Evolutionary conservation across 2,888 invertebrate genomes (phyloP), one percentile per base, ranked within the genome.

Genomic region (Hyalella azteca): DNA sequence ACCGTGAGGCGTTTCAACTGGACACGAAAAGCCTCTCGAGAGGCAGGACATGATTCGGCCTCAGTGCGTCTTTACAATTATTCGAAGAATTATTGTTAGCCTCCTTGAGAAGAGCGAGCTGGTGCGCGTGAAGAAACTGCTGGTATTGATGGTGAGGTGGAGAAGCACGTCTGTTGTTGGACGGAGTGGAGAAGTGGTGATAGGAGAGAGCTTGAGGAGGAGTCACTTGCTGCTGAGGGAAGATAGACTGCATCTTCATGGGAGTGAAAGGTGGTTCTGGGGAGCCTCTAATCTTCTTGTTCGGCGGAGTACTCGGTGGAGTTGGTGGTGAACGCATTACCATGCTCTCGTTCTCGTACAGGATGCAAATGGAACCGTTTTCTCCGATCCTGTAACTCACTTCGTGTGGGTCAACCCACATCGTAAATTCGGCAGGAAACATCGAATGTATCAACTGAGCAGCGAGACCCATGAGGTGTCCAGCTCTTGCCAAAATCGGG

Each of bases 361-460:
- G 87, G 0, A 91, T 90, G 84, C 91, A 91, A 84, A 91, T 91
- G 85, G 91, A 91, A 36, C 91, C 91, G 86, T 91, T 91, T 86
- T 92, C 91, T 36, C 91, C 91, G 86, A 92, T 91, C 86, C 92
- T 88, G 87, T 91, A 92, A 15, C 91, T 91, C 11, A 93, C 93
- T 88, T 93, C 93, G 85, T 90, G 89, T 2, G 93, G 93, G 87
- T 93, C 93, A 84, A 93, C 92, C 93, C 93, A 93, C 88, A 93
- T 91, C 41, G 93, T 93, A 22, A 93, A 89, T 88, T 93, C 93
- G 86, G 90, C 90, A 39, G 93, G 93, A 84, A 93, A 90, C 80
- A 90, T 86, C 76, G 87, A 88, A 85, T 91, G 90, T 81, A 92
- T 88, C 85, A 90, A 88, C 82, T 90, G 89, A 83, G 91, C 91